These are phyloP conservation scores for Chaetops frenatus DNA, from an alignment of 2,113 vertebrate genomes.

Conservation along the genomic window DNA sequence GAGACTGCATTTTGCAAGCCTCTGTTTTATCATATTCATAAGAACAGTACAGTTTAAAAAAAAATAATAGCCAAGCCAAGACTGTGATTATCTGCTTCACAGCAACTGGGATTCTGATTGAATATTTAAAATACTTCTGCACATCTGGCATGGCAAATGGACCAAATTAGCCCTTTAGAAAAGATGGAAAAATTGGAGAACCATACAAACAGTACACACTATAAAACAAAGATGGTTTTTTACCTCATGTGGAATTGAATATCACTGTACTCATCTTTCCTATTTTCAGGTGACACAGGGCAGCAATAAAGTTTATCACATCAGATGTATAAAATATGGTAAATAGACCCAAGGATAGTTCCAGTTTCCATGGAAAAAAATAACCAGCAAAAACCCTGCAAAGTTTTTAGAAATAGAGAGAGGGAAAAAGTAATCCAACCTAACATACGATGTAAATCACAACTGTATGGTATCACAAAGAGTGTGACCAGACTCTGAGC, in stretches of 20 bases:
- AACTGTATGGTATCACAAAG: background rate
- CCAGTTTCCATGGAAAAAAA: background rate
- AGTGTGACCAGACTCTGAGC: background rate
- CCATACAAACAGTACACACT: background rate
- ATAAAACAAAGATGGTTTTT: background rate
- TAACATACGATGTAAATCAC: background rate
- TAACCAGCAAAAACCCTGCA: background rate
- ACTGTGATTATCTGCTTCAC: constrained; percentile 40
- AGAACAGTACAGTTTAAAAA: background rate
- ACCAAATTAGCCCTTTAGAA: constrained; percentile 37
- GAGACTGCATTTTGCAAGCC: constrained; percentile 16
- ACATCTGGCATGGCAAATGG: constrained; percentile 53
- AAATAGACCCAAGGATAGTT: background rate
- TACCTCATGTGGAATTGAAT: background rate
- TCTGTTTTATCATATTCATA: constrained; percentile 15
- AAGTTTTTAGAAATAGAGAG: background rate
- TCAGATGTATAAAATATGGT: background rate
- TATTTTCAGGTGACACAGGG: constrained; percentile 7
- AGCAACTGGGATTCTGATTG: constrained; percentile 24
- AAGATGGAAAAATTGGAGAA: background rate
- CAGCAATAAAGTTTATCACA: background rate
- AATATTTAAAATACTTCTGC: constrained; percentile 61
- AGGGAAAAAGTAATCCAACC: background rate
- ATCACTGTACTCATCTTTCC: background rate
- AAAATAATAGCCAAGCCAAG: background rate